phyloP scores from a whole-genome alignment of 2,888 invertebrate genomes.

The Deilephila porcellus region DNA sequence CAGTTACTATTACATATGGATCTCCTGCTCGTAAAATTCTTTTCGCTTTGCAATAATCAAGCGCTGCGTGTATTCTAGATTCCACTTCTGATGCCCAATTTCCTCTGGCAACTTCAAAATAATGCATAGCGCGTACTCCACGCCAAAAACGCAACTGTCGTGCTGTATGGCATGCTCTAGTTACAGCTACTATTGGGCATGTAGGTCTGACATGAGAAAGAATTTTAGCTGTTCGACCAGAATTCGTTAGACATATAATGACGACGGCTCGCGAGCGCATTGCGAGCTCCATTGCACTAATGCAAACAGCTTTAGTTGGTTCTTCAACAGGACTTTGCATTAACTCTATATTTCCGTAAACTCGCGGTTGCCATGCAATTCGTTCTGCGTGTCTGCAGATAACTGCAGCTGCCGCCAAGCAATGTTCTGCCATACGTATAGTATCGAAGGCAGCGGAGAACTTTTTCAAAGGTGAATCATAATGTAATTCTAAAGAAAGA shows the following conservation, averaged over 20 bases:
- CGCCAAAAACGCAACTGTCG: conserved; percentile 85
- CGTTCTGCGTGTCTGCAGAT: conserved; percentile 95
- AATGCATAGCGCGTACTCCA: conserved; percentile 82
- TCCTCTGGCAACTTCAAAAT: conserved; percentile 67
- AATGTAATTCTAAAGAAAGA: conserved; percentile 89
- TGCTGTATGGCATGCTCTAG: conserved; percentile 87
- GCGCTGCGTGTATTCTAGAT: conserved; percentile 66
- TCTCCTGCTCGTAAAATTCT: conserved; percentile 71
- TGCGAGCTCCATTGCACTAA: conserved; percentile 73
- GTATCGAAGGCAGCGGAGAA: conserved; percentile 62
- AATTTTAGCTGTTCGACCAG: conserved; percentile 88
- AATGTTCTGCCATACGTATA: conserved; percentile 85
- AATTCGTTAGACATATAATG: conserved; percentile 91
- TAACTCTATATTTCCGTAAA: conserved; percentile 89
- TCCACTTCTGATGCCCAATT: conserved; percentile 72
- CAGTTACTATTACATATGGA: conserved; percentile 71
- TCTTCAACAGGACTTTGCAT: conserved; percentile 84
- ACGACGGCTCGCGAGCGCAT: conserved; percentile 67
- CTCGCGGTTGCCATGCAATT: conserved; percentile 91
- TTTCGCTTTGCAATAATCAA: conserved; percentile 79
- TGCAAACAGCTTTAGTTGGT: conserved; percentile 81
- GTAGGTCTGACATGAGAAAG: conserved; percentile 88
- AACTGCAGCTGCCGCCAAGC: conserved; percentile 88
- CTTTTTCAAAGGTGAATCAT: conserved; percentile 73
- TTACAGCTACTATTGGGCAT: conserved; percentile 91